Evolutionary conservation across 1,140 invertebrate genomes (phyloP).

Genomic region (Drosophila erecta): DNA sequence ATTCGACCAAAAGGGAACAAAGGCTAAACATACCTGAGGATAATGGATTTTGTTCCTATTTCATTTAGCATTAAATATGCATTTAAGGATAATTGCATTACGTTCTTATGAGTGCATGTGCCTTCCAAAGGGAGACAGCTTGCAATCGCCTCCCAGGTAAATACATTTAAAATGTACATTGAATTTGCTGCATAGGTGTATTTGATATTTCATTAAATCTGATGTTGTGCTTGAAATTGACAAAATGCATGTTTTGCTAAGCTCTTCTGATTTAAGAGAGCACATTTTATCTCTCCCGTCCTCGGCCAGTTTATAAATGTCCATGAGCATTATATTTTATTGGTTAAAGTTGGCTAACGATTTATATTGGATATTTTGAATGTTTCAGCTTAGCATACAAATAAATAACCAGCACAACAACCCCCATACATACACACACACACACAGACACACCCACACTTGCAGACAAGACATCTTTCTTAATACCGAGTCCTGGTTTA

Average conservation of each 20-base stretch:
- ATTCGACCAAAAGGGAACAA: conserved; percentile 8
- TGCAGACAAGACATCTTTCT: conserved; percentile 59
- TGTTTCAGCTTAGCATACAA: conserved; percentile 70
- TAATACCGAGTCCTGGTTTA: conserved; percentile 33
- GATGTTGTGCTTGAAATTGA: neutral
- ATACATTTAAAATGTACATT: neutral
- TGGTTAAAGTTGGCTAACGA: conserved; percentile 68
- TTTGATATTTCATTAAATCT: neutral
- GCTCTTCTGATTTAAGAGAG: neutral
- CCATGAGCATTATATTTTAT: conserved; percentile 67
- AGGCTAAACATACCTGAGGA: neutral
- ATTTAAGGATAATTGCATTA: conserved; percentile 26
- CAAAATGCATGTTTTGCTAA: neutral
- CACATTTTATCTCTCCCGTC: neutral
- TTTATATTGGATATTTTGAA: conserved; percentile 75
- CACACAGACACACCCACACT: conserved; percentile 20
- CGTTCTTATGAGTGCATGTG: neutral
- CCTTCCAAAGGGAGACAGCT: neutral
- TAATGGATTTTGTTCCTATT: neutral
- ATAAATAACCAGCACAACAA: conserved; percentile 68
- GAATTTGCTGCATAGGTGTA: neutral
- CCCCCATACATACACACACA: conserved; percentile 20
- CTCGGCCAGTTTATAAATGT: conserved; percentile 31
- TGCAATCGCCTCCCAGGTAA: neutral
- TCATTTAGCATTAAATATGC: conserved; percentile 10